Percentiles rank a stretch among this genome's conserved stretches.
phyloP scores from a whole-genome alignment of 2,113 vertebrate genomes.

The Lepus europaeus region DNA sequence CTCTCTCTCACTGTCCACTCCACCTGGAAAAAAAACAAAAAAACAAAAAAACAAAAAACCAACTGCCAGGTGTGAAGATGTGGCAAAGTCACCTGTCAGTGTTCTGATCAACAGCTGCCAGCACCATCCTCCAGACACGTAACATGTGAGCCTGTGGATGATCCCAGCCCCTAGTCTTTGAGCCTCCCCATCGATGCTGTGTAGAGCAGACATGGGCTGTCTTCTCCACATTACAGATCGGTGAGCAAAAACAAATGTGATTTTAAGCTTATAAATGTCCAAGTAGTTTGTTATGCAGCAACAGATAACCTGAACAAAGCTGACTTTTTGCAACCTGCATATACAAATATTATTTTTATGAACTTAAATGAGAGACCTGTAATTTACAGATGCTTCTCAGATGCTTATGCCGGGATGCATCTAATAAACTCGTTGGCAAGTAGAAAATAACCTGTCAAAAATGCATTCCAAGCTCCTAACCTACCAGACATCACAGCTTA shows the following conservation, averaged over 20 bases:
- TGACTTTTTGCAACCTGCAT: background rate
- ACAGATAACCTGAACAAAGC: background rate
- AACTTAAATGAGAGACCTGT: background rate
- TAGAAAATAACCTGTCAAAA: background rate
- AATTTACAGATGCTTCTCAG: background rate
- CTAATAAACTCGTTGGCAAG: background rate
- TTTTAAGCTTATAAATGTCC: background rate
- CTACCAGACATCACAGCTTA: too few species aligned
- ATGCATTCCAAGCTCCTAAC: background rate
- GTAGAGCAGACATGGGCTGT: background rate
- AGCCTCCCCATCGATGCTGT: background rate
- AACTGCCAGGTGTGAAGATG: too few species aligned
- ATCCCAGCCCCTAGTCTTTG: background rate
- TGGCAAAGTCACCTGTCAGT: background rate
- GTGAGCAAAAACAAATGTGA: background rate
- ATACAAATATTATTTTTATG: background rate
- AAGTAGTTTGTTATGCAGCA: background rate
- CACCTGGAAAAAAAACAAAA: too few species aligned
- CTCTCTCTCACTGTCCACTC: too few species aligned
- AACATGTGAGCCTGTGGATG: background rate
- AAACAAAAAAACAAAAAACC: too few species aligned
- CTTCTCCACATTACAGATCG: background rate
- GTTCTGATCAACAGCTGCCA: background rate
- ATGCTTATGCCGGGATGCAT: background rate
- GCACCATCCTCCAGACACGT: background rate